phyloP scores from a whole-genome alignment of 2,113 vertebrate species.

The Nibea coibor region DNA sequence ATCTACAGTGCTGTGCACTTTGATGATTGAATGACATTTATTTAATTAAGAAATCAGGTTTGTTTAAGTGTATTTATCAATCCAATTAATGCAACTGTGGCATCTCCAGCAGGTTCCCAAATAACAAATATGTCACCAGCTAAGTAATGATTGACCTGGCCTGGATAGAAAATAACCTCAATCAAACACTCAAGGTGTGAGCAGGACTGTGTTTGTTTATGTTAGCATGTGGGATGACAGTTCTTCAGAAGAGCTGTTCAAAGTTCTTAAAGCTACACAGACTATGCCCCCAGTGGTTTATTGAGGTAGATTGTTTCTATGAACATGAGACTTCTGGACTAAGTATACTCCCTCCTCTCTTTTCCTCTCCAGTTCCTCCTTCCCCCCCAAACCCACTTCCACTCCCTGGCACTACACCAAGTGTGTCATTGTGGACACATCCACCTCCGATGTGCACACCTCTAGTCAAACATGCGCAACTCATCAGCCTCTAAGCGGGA shows the following conservation, averaged over 20 bases:
- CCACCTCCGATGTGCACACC: constrained; percentile 50
- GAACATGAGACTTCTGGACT: constrained; percentile 13
- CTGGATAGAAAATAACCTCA: constrained; percentile 7
- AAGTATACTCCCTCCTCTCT: neutral
- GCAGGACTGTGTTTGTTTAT: neutral
- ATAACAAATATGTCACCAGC: neutral
- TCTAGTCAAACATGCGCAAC: constrained; percentile 54
- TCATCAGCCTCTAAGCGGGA: constrained; percentile 56
- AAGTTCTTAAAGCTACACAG: neutral
- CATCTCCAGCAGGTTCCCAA: neutral
- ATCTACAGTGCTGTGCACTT: neutral
- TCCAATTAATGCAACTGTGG: neutral
- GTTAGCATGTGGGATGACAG: neutral
- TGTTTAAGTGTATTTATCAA: neutral
- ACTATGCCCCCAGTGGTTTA: constrained; percentile 11
- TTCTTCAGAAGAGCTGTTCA: neutral
- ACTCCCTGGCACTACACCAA: neutral
- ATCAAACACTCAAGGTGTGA: neutral
- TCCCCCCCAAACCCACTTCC: neutral
- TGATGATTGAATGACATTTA: too few species aligned
- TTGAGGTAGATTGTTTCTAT: constrained; percentile 23
- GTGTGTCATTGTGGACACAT: constrained; percentile 27
- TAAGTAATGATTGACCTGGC: neutral
- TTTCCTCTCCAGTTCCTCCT: neutral
- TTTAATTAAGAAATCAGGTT: neutral